Evolutionary conservation across 2,888 invertebrate species (phyloP).

Genomic region (Brachyptera risi): DNA sequence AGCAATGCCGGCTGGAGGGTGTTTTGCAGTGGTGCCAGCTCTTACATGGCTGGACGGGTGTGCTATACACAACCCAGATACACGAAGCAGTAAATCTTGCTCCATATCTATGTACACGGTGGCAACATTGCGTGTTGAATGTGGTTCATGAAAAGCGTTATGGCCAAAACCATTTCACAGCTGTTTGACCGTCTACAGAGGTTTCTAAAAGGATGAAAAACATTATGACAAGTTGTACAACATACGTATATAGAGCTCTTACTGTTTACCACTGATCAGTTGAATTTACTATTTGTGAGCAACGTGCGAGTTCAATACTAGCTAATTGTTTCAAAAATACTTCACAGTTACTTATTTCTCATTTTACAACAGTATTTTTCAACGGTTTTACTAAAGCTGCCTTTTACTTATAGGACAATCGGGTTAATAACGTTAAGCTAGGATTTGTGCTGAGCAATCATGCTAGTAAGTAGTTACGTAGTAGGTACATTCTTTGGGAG

Average conservation of each 20-base stretch:
- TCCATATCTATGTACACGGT: background rate
- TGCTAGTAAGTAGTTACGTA: background rate
- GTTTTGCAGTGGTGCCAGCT: background rate
- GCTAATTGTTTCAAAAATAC: background rate
- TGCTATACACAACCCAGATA: background rate
- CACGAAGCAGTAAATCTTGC: background rate
- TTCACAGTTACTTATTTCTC: background rate
- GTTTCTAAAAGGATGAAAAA: too few relatives aligned
- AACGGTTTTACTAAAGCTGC: slow-evolving; percentile 5
- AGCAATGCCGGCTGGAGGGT: too few relatives aligned
- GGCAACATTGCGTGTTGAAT: background rate
- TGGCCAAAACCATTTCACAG: background rate
- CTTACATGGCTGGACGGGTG: background rate
- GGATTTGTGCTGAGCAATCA: background rate
- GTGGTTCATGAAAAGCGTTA: background rate
- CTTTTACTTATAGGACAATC: background rate
- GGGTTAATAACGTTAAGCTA: background rate
- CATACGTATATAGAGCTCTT: background rate
- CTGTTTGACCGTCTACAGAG: too few relatives aligned
- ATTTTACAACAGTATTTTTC: background rate
- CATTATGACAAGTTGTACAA: background rate
- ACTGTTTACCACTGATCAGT: background rate
- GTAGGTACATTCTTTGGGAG: background rate
- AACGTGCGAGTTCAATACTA: background rate
- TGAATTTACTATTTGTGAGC: background rate